phyloP scores from a whole-genome alignment of 2,113 vertebrate genomes.

The Zeus faber region DNA sequence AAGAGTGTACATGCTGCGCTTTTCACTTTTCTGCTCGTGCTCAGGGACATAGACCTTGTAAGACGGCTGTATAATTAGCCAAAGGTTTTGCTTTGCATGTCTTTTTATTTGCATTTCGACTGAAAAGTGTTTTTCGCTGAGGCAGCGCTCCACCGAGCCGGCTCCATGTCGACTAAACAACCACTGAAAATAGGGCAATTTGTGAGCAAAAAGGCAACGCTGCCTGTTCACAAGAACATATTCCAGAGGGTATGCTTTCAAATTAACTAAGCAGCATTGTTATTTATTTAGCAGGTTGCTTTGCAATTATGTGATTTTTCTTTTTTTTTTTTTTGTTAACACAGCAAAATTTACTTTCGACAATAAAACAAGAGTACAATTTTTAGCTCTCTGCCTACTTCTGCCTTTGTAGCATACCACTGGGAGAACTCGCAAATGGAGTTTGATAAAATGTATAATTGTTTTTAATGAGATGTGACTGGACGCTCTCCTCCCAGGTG shows the following conservation, averaged over 20 bases:
- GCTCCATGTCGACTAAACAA: constrained; percentile 62
- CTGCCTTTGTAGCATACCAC: constrained; percentile 34
- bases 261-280: constrained; percentile 50
- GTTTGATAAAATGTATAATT: constrained; percentile 22
- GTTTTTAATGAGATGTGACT: constrained; percentile 20
- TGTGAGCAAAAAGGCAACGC: constrained; percentile 77
- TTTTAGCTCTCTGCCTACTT: constrained; percentile 29
- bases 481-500: background rate
- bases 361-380: constrained; percentile 57
- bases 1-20: constrained; percentile 49
- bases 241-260: constrained; percentile 56
- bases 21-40: constrained; percentile 52
- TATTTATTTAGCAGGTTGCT: constrained; percentile 59
- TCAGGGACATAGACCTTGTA: constrained; percentile 68
- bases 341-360: constrained; percentile 61
- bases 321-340: constrained; percentile 52
- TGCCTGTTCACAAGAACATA: constrained; percentile 48
- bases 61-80: constrained; percentile 67
- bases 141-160: constrained; percentile 51
- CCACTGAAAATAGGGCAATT: constrained; percentile 75
- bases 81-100: constrained; percentile 73
- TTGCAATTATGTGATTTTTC: constrained; percentile 52
- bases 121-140: constrained; percentile 70
- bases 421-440: constrained; percentile 37
- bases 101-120: constrained; percentile 75